Conservation (phyloP, 2,797 vertebrate species). For the Setipinna tenuifilis region DNA sequence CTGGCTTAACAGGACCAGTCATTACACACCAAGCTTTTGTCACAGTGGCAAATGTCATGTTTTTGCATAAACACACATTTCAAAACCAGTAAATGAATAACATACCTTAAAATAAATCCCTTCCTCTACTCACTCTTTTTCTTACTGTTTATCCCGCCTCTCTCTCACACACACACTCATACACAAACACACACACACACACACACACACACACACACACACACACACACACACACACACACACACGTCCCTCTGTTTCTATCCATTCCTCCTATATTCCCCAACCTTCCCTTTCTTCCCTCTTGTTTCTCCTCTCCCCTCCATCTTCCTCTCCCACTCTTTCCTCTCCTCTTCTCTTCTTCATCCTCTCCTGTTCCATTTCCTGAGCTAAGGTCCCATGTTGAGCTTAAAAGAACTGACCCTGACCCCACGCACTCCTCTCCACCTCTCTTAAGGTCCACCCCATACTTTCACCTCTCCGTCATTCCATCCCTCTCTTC, state of each 20-base stretch:
- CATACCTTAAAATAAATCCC: background rate
- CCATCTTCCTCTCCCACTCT: conserved; percentile 35
- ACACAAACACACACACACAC: background rate
- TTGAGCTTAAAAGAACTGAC: too few species aligned
- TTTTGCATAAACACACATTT: too few species aligned
- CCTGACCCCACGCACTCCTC: background rate
- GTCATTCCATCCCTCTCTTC: background rate
- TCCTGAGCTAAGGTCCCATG: too few species aligned
- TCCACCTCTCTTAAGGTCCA: conserved; percentile 32
- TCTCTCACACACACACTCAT: background rate
- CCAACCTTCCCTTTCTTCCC: background rate
- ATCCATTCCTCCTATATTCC: background rate
- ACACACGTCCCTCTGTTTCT: background rate
- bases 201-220: background rate
- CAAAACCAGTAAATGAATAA: background rate
- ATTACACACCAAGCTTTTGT: conserved; percentile 27
- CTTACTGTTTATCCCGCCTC: background rate
- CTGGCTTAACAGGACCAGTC: conserved; percentile 28
- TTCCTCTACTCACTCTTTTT: conserved; percentile 9
- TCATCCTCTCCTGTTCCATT: too few species aligned
- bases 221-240: conserved; percentile 13
- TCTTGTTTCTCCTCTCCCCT: background rate
- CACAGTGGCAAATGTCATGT: background rate
- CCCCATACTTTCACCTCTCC: conserved; percentile 25
- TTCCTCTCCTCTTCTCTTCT: conserved; percentile 34